These are phyloP conservation scores for Pungitius pungitius DNA, from an alignment of 2,113 vertebrate species.

Conservation along the genomic window DNA sequence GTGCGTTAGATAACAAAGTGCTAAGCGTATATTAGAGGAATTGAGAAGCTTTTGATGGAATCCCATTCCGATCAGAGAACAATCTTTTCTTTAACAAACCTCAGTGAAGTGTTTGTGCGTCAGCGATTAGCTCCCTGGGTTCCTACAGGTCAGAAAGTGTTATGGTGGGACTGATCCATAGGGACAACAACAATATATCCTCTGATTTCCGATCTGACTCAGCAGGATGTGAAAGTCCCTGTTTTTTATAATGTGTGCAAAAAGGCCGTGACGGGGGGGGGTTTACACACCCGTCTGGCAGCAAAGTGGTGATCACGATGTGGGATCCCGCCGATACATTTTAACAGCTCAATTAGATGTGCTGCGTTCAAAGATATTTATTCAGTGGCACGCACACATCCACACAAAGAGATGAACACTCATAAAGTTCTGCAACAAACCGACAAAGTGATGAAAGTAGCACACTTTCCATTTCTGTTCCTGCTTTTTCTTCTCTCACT, in stretches of 20 bases:
- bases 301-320: slow-evolving; percentile 29
- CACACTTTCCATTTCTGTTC: slow-evolving; percentile 9
- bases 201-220: slow-evolving; percentile 8
- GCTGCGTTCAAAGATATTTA: slow-evolving; percentile 55
- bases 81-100: slow-evolving; percentile 19
- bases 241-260: slow-evolving; percentile 4
- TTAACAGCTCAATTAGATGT: slow-evolving; percentile 59
- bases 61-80: no score
- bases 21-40: background rate
- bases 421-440: slow-evolving; percentile 31
- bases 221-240: background rate
- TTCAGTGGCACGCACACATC: slow-evolving; percentile 32
- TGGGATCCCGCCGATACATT: slow-evolving; percentile 39
- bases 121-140: slow-evolving; percentile 49
- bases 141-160: slow-evolving; percentile 33
- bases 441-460: slow-evolving; percentile 36
- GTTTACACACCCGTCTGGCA: slow-evolving; percentile 52
- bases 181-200: slow-evolving; percentile 15
- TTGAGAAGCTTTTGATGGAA: slow-evolving; percentile 5
- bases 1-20: slow-evolving; percentile 2
- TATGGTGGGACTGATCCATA: slow-evolving; percentile 15
- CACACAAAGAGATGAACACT: background rate
- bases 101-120: slow-evolving; percentile 19
- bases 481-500: background rate
- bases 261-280: background rate